A percentile compares a stretch with the other conserved stretches of the same genome.
Conservation (phyloP, 2,113 vertebrate species). For the Periophthalmus modestus region DNA sequence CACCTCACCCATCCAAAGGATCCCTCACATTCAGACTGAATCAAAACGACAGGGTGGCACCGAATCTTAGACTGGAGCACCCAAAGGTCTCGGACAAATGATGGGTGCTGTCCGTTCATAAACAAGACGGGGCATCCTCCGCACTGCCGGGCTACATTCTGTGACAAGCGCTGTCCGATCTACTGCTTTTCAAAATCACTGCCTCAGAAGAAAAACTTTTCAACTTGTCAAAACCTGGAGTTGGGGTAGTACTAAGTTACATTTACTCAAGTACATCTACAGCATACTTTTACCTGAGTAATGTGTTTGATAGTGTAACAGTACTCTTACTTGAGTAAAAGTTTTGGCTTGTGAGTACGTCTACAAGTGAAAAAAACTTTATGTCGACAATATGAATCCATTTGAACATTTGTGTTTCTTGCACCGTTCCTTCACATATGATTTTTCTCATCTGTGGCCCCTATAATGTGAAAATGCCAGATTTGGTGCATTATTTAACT, state of each 20-base stretch:
- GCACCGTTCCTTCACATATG: too few species aligned
- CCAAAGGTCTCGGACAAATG: conserved; percentile 36
- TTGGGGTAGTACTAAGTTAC: background rate
- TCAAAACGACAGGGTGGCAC: conserved; percentile 51
- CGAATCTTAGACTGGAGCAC: conserved; percentile 37
- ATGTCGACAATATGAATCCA: too few species aligned
- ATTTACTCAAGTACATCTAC: background rate
- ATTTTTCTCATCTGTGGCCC: too few species aligned
- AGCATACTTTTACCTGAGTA: too few species aligned
- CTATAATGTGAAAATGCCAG: too few species aligned
- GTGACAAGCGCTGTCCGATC: conserved; percentile 37
- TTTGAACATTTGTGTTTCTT: too few species aligned
- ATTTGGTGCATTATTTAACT: too few species aligned
- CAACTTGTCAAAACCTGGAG: conserved; percentile 15
- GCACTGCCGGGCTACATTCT: conserved; percentile 2
- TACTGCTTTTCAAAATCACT: conserved; percentile 15
- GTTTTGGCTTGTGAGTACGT: background rate
- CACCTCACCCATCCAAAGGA: conserved; percentile 8
- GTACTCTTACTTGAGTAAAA: background rate
- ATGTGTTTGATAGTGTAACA: too few species aligned
- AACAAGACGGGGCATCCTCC: conserved; percentile 5
- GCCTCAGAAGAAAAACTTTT: conserved; percentile 16
- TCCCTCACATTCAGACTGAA: conserved; percentile 52
- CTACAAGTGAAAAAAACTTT: background rate
- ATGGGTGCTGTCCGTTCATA: conserved; percentile 9